Conservation (phyloP, 2,888 invertebrate genomes). For the Cantharis rustica region DNA sequence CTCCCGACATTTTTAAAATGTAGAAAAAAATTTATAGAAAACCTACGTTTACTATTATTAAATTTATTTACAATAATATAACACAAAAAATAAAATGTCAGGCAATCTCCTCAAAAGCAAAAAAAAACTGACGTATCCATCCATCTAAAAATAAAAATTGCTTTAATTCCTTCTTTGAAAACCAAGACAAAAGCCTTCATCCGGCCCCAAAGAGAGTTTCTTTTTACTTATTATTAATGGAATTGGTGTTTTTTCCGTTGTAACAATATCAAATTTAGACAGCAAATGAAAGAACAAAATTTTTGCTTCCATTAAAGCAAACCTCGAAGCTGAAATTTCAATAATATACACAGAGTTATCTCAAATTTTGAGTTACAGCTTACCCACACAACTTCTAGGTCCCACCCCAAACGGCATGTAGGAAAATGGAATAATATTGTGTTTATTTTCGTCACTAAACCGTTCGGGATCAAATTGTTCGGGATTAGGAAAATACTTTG, state of each 20-base stretch:
- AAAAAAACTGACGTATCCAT: too few species aligned
- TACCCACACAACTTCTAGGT: constrained; percentile 50
- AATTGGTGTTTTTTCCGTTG: constrained; percentile 20
- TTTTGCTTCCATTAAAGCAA: constrained; percentile 34
- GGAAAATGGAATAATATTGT: constrained; percentile 56
- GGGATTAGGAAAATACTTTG: constrained; percentile 61
- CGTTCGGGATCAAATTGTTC: constrained; percentile 59
- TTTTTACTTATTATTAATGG: constrained; percentile 11
- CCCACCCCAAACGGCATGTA: constrained; percentile 60
- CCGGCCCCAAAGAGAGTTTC: neutral
- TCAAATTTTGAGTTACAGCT: neutral
- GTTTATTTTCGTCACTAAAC: constrained; percentile 59
- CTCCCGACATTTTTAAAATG: too few species aligned
- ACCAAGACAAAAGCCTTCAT: constrained; percentile 21
- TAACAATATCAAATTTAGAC: constrained; percentile 40
- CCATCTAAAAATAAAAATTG: too few species aligned
- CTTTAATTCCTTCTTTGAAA: constrained; percentile 5
- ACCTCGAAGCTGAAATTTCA: constrained; percentile 43
- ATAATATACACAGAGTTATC: neutral
- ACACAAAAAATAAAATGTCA: too few species aligned
- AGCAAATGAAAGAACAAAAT: constrained; percentile 40
- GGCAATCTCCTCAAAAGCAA: too few species aligned
- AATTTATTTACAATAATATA: too few species aligned
- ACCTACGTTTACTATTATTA: too few species aligned
- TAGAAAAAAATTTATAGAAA: too few species aligned